Base-by-base conservation (phyloP, 2,888 invertebrate species). In the Cephus runcator region DNA sequence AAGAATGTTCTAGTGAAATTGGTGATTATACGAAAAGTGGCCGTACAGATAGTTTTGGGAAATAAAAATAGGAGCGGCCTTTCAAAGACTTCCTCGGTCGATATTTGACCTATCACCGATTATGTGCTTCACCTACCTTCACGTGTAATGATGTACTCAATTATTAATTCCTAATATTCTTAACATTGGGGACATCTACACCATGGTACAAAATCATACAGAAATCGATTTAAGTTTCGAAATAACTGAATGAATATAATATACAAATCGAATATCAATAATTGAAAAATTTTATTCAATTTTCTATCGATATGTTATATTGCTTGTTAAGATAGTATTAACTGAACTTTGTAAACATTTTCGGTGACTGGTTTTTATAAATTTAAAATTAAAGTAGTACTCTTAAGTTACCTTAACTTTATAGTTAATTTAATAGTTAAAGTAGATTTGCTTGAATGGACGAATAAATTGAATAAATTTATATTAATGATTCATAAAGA, bases 41-140 rank as follows among this genome's bases (percentile, higher is more conserved):
- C 23, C 56, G 23, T 56, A 56, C 23, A 56, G 56, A 56, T 56
- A 23, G 56, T 56, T 15, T 56, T 56, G 23, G 9, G 56, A 56
- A 23, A 56, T 76, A 78, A 69, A 80, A 79, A 76, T 82, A 80
- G 82, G 81, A 81, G 84, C 81, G 84, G 82, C 82, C 82, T 83
- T 84, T 82, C 75, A 76, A 77, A 77, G 79, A 40, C 40, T 31
- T 36, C 69, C 12, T 71, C 71, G 71, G 4, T 71, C 71, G 71
- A 71, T 71, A 71, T 31, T 34, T 15, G 31, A 34, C 12, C 71
- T 4, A 33, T 12, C 71, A 12, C 31, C 1, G 15, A 56, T 56
- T 56, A 56, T 23, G 9, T 23, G 23, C 56, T 56, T 56, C 33
- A 71, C 31, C 12, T 71, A 71, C 71, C 71, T 12, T 34, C 71